A percentile compares a stretch with the other conserved stretches of the same genome.
Evolutionary conservation across 92 coral and sea anemone genomes (phyloP).

Genomic region (Zoanthus solanderi): DNA sequence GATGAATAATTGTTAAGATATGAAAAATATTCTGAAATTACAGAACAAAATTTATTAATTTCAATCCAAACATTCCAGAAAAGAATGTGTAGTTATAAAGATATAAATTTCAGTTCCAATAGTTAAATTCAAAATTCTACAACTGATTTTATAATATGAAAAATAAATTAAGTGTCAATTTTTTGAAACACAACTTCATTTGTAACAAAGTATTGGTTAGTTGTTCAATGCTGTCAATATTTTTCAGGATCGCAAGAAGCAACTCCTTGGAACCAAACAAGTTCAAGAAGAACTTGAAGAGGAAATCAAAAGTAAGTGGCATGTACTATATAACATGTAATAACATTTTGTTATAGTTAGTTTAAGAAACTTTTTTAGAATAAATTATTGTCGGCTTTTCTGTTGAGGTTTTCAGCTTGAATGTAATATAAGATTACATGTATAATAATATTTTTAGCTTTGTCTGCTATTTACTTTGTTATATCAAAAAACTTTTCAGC

Average conservation of each 20-base stretch:
- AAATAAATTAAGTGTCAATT: not conserved
- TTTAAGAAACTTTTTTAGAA: not conserved
- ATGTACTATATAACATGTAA: not conserved
- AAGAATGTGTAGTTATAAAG: too few species aligned
- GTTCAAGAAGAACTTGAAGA: conserved; percentile 12
- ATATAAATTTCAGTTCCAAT: too few species aligned
- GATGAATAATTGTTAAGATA: too few species aligned
- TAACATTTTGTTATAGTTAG: not conserved
- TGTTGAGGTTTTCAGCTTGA: not conserved
- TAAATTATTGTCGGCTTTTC: not conserved
- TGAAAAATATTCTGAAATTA: too few species aligned
- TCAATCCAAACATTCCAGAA: too few species aligned
- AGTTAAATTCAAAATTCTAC: too few species aligned
- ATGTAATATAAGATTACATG: too few species aligned
- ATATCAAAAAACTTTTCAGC: too few species aligned
- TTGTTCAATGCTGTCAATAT: not conserved
- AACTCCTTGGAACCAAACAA: conserved; percentile 40
- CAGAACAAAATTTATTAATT: too few species aligned
- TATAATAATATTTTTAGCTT: too few species aligned
- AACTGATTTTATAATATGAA: too few species aligned
- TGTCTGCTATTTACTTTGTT: too few species aligned
- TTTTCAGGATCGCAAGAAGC: conserved; percentile 32
- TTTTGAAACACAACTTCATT: not conserved
- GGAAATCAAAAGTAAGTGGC: conserved; percentile 1
- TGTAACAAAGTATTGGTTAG: not conserved